phyloP scores from a whole-genome alignment of 2,113 vertebrate genomes.

The Uria aalge region DNA sequence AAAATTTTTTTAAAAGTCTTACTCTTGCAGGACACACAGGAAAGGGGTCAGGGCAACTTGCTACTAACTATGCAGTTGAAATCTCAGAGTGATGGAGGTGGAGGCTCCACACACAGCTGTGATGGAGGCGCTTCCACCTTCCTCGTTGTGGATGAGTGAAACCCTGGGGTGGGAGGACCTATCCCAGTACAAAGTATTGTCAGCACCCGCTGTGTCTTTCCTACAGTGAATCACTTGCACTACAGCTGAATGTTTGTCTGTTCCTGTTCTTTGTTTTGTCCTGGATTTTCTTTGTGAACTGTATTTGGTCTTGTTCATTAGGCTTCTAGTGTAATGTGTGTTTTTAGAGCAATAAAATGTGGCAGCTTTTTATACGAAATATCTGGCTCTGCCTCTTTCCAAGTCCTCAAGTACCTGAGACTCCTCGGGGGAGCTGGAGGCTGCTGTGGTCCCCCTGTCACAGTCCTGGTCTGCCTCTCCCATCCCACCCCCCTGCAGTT shows the following conservation, averaged over 20 bases:
- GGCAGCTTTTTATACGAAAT: not conserved
- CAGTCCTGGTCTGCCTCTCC: not conserved
- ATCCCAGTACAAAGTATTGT: not conserved
- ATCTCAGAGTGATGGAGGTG: not conserved
- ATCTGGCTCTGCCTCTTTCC: slow-evolving; percentile 22
- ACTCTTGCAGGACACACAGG: not conserved
- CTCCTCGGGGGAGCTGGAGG: not conserved
- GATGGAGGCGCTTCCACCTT: not conserved
- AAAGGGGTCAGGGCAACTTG: not conserved
- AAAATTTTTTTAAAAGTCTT: not conserved
- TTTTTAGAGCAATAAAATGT: slow-evolving; percentile 59
- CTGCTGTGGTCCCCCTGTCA: not conserved
- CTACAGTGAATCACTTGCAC: slow-evolving; percentile 25
- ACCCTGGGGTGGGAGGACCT: not conserved
- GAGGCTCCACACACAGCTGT: not conserved
- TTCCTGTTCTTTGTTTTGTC: not conserved
- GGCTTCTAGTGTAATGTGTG: not conserved
- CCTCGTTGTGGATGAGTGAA: not conserved
- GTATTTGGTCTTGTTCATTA: not conserved
- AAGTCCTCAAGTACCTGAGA: not conserved
- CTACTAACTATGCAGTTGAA: slow-evolving; percentile 40
- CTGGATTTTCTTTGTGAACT: not conserved
- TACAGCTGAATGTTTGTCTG: slow-evolving; percentile 29
- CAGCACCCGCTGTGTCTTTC: not conserved
- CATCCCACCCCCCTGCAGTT: not conserved